phyloP scores from a whole-genome alignment of 2,113 vertebrate species.

The Axis porcinus region DNA sequence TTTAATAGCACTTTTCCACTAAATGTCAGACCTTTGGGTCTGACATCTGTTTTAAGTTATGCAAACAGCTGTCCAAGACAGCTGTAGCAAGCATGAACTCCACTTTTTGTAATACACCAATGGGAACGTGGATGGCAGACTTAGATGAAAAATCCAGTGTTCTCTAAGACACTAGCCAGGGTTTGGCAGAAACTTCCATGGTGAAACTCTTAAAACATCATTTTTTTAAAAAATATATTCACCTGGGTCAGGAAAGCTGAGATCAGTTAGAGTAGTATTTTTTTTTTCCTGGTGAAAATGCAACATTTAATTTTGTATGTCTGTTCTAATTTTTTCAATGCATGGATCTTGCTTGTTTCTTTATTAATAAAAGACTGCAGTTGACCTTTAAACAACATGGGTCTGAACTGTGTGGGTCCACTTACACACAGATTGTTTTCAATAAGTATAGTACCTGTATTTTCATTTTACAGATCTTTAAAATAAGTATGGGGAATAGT shows the following conservation, averaged over 20 bases:
- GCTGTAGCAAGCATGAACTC: conserved; percentile 76
- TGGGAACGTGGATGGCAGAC: conserved; percentile 57
- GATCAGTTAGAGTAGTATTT: neutral
- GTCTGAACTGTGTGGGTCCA: neutral
- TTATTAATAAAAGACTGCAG: neutral
- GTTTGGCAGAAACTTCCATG: conserved; percentile 64
- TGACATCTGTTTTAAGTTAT: conserved; percentile 83
- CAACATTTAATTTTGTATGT: neutral
- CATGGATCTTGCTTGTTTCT: neutral
- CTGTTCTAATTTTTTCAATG: neutral
- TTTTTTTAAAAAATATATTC: conserved; percentile 48
- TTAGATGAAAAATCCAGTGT: conserved; percentile 64
- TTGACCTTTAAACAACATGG: neutral
- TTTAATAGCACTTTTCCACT: conserved; percentile 81
- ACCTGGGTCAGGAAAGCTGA: conserved; percentile 17
- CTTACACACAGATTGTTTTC: neutral
- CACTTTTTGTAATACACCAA: conserved; percentile 65
- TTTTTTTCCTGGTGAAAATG: neutral
- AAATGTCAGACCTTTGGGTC: conserved; percentile 81
- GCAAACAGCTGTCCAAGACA: conserved; percentile 80
- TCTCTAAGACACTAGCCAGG: conserved; percentile 68
- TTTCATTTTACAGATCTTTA: neutral
- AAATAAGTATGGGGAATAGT: neutral
- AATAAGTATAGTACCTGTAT: neutral
- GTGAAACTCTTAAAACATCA: conserved; percentile 46